Conservation (phyloP, 2,113 vertebrate genomes). For the Gila orcuttii region DNA sequence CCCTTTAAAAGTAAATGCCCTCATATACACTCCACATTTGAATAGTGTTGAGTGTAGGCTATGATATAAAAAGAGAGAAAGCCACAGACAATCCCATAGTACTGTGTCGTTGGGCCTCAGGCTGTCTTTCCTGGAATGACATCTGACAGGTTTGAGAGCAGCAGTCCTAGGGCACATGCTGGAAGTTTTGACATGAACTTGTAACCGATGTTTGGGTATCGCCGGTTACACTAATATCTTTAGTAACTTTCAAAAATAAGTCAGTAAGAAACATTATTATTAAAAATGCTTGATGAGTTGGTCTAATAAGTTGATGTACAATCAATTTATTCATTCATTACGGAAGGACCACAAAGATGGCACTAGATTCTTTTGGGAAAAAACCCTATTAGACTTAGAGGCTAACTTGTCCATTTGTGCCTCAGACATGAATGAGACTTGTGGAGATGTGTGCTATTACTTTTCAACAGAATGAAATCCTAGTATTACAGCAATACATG, state of each 20-base stretch:
- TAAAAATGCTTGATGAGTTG: not conserved
- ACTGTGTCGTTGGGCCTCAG: constrained; percentile 71
- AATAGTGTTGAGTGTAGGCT: not conserved
- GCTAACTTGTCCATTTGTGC: not conserved
- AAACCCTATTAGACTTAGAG: not conserved
- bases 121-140: constrained; percentile 77
- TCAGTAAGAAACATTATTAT: not conserved
- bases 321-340: not conserved
- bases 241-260: not conserved
- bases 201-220: not conserved
- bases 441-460: no score
- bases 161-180: constrained; percentile 56
- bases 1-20: not conserved
- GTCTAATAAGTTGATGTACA: not conserved
- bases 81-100: constrained; percentile 51
- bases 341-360: not conserved
- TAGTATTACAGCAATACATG: not conserved
- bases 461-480: not conserved
- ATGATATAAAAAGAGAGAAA: not conserved
- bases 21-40: not conserved
- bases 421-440: not conserved
- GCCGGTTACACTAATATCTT: not conserved
- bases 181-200: constrained; percentile 27
- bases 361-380: not conserved
- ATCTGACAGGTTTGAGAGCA: constrained; percentile 73